Base-by-base conservation (phyloP, 2,888 invertebrate species). In the Synanthedon formicaeformis region DNA sequence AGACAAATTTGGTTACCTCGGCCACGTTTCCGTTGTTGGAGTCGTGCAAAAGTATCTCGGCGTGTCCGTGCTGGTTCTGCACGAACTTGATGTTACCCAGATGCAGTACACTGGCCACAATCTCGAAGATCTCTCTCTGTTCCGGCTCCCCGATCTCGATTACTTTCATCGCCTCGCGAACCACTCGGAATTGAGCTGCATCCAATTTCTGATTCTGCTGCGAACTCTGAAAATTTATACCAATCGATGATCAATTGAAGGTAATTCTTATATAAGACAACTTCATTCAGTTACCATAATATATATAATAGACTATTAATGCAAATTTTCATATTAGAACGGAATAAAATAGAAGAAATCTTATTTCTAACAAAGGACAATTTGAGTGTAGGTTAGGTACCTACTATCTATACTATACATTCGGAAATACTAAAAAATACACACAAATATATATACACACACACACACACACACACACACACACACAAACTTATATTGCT, bases 61-160 rank as follows among this genome's bases (percentile, higher is more conserved):
- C 92, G 57, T 88, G 81, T 18, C 93, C 93, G 54, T 93, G 93
- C 14, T 92, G 91, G 58, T 81, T 84, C 64, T 92, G 92, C 12
- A 90, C 89, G 75, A 96, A 96, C 56, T 91, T 91, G n/a, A 96
- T 88, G 69, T 96, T 96, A 11, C 96, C 96, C 60, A 96, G 88
- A 68, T 96, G 96, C 54, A 97, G 81, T 48, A 97, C 91, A 55
- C 93, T 93, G 6, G 94, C 94, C n/a, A 96, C 90, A 58, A 96
- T 94, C 51, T 90, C 88, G 66, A 95, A 94, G 60, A 96, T 91
- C 63, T 94, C 93, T 27, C 87, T 85, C 76, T 94, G 93, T 66
- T 96, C 95, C 1, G 89, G 78, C 3, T 89, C 81, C 0, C 89
- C 82, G 64, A 96, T 94, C 69, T 95, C 95, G 54, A 96, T 93